Evolutionary conservation across 23 tunicate species (phyloP).

Genomic region (Ascidia mentula): DNA sequence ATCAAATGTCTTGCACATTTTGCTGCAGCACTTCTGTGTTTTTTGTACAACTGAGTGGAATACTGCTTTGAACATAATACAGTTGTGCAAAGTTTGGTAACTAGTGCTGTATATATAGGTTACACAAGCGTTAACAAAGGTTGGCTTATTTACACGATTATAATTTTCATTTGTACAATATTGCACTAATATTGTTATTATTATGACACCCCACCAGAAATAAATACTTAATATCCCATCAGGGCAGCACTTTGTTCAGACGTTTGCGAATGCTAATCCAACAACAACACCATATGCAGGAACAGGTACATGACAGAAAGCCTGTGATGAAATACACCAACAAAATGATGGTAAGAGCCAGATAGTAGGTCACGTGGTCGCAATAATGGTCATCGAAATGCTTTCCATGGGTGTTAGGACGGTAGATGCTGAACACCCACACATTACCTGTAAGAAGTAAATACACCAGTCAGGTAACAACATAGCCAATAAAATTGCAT

Average conservation of each 20-base stretch:
- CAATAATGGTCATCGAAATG: neutral
- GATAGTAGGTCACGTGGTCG: conserved; percentile 6
- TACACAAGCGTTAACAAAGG: too few species aligned
- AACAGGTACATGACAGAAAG: neutral
- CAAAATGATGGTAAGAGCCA: neutral
- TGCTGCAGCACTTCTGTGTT: too few species aligned
- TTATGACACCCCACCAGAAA: neutral
- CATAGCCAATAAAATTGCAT: too few species aligned
- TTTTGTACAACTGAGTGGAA: too few species aligned
- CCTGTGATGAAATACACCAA: conserved; percentile 3
- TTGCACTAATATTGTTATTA: too few species aligned
- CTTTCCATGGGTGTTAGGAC: neutral
- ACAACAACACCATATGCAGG: neutral
- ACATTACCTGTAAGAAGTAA: conserved; percentile 10
- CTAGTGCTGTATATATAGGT: too few species aligned
- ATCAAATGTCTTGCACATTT: too few species aligned
- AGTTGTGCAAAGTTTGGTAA: too few species aligned
- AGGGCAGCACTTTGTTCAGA: neutral
- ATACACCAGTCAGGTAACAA: too few species aligned
- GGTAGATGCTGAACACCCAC: conserved; percentile 11
- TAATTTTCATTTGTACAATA: too few species aligned
- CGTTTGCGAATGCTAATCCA: neutral
- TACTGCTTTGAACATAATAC: too few species aligned
- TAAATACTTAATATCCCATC: neutral
- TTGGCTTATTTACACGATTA: too few species aligned